Conservation (phyloP, 2,113 vertebrate genomes). For the Scartelaos histophorus region DNA sequence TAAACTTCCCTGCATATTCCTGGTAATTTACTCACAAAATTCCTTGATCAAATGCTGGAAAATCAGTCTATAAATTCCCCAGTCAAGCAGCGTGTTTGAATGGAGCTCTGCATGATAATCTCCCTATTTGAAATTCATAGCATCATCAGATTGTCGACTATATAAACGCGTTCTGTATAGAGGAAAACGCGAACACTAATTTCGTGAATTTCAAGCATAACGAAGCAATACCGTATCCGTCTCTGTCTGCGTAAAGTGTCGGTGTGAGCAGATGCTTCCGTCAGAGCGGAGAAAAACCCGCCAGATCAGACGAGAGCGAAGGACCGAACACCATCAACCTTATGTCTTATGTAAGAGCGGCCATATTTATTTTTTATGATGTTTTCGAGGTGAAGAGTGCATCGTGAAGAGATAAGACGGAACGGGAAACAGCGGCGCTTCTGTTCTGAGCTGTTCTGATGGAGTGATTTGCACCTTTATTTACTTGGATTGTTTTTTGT, state of each 20-base stretch:
- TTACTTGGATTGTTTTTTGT: not conserved
- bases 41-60: too few species aligned
- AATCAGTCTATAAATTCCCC: too few species aligned
- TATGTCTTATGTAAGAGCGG: not conserved
- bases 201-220: constrained; percentile 2
- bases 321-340: constrained; percentile 18
- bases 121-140: too few species aligned
- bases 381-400: constrained; percentile 57
- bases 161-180: not conserved
- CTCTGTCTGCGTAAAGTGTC: constrained; percentile 39
- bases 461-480: not conserved
- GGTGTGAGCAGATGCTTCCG: constrained; percentile 19
- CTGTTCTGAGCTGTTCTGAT: not conserved
- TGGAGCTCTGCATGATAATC: too few species aligned
- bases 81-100: too few species aligned
- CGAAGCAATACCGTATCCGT: constrained; percentile 27
- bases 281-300: not conserved
- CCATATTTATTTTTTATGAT: constrained; percentile 54
- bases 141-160: too few species aligned
- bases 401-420: constrained; percentile 36
- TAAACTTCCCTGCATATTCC: too few species aligned
- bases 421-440: constrained; percentile 22
- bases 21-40: too few species aligned
- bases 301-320: constrained; percentile 1
- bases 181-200: constrained; percentile 35